phyloP scores from a whole-genome alignment of 1,140 invertebrate species.

The Danaus plexippus region DNA sequence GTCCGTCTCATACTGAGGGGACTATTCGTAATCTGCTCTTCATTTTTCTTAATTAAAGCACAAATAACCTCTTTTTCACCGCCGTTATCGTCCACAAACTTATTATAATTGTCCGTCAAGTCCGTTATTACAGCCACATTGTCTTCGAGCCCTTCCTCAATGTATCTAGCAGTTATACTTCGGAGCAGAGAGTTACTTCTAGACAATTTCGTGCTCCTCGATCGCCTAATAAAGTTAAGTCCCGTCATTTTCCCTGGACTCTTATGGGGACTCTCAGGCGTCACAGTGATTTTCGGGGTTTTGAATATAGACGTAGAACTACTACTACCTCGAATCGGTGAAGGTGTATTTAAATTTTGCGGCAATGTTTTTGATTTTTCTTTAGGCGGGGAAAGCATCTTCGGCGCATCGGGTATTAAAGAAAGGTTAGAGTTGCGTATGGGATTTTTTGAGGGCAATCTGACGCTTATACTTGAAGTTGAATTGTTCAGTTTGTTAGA shows the following conservation, averaged over 20 bases:
- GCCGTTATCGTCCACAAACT: conserved; percentile 57
- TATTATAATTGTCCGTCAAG: conserved; percentile 56
- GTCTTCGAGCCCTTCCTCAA: conserved; percentile 56
- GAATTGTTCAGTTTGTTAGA: conserved; percentile 55
- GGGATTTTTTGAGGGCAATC: conserved; percentile 41
- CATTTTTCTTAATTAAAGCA: conserved; percentile 59
- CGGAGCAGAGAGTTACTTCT: conserved; percentile 75
- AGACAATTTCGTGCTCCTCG: conserved; percentile 80
- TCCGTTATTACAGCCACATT: conserved; percentile 49
- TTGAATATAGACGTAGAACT: conserved; percentile 66
- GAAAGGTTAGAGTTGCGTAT: conserved; percentile 65
- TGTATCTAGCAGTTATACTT: conserved; percentile 61
- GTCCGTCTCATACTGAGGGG: conserved; percentile 67
- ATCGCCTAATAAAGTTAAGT: conserved; percentile 76
- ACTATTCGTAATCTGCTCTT: conserved; percentile 60
- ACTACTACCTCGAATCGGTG: conserved; percentile 57
- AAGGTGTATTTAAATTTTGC: conserved; percentile 66
- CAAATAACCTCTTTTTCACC: conserved; percentile 61
- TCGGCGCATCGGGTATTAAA: conserved; percentile 59
- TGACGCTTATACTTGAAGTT: conserved; percentile 43
- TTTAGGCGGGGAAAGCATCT: conserved; percentile 55
- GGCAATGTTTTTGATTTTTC: conserved; percentile 74
- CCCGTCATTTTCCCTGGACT: conserved; percentile 70
- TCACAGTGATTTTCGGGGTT: conserved; percentile 59
- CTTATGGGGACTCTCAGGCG: conserved; percentile 62